A percentile compares a stretch with the other conserved stretches of the same genome.
Evolutionary conservation across 2,113 vertebrate species (phyloP).

Genomic region (Etheostoma cragini): DNA sequence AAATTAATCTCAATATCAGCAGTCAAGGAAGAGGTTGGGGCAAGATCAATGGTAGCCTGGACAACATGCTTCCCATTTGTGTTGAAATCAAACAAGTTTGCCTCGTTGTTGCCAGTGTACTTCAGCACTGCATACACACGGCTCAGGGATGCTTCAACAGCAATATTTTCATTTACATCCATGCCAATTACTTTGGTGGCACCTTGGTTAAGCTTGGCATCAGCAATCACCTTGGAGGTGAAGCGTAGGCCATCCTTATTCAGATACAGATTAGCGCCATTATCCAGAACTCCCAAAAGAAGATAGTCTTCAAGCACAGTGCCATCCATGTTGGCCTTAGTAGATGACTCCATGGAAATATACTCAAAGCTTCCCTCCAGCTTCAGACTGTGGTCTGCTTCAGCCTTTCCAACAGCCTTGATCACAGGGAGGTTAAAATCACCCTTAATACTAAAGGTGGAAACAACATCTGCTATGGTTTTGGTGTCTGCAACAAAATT

Average conservation of each 20-base stretch:
- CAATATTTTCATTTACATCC: conserved; percentile 86
- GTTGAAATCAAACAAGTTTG: conserved; percentile 62
- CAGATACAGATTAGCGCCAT: conserved; percentile 85
- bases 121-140: conserved; percentile 86
- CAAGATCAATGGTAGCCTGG: conserved; percentile 86
- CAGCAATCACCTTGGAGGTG: conserved; percentile 81
- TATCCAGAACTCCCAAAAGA: conserved; percentile 85
- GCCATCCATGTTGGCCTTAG: conserved; percentile 83
- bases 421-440: conserved; percentile 81
- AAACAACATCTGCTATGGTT: conserved; percentile 83
- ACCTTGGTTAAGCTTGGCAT: conserved; percentile 75
- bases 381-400: conserved; percentile 82
- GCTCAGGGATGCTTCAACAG: conserved; percentile 84
- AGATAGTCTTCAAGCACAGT: conserved; percentile 73
- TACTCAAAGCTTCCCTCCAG: conserved; percentile 85
- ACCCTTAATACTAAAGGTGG: conserved; percentile 83
- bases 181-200: conserved; percentile 81
- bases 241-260: conserved; percentile 86
- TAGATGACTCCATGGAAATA: conserved; percentile 86
- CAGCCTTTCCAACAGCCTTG: conserved; percentile 82
- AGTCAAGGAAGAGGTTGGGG: conserved; percentile 79
- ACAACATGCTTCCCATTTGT: conserved; percentile 83
- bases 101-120: conserved; percentile 83
- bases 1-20: conserved; percentile 84
- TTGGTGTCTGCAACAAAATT: conserved; percentile 88